phyloP scores from a whole-genome alignment of 2,888 invertebrate species.

The Spodoptera exigua region DNA sequence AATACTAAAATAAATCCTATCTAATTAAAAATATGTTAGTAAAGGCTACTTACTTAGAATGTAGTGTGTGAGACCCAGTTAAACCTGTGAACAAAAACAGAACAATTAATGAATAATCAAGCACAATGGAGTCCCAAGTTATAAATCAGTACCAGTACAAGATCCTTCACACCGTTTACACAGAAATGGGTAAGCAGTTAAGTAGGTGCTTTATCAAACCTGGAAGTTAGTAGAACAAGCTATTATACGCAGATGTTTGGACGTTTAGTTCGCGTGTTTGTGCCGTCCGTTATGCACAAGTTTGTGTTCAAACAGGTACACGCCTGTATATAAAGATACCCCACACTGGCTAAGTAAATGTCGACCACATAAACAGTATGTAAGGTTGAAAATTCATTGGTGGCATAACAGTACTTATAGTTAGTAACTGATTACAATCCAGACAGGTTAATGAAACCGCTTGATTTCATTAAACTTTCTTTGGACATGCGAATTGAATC shows the following conservation, averaged over 20 bases:
- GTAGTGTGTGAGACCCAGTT: not conserved
- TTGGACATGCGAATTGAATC: too few species aligned
- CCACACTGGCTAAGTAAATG: not conserved
- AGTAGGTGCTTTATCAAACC: not conserved
- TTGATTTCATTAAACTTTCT: too few species aligned
- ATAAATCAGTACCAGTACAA: not conserved
- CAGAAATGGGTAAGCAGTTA: not conserved
- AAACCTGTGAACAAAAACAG: constrained; percentile 36
- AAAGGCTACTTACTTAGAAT: constrained; percentile 26
- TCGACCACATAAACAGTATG: too few species aligned
- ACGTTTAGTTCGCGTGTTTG: constrained; percentile 42
- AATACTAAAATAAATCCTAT: too few species aligned
- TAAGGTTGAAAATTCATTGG: too few species aligned
- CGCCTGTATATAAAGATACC: not conserved
- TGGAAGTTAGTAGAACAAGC: constrained; percentile 17
- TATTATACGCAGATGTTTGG: constrained; percentile 25
- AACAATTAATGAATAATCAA: not conserved
- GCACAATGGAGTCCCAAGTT: too few species aligned
- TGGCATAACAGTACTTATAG: too few species aligned
- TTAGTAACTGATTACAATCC: constrained; percentile 29
- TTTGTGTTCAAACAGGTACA: constrained; percentile 8
- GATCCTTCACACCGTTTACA: not conserved
- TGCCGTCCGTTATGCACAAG: constrained; percentile 11
- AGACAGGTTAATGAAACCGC: not conserved
- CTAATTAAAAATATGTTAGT: too few species aligned